Evolutionary conservation across 2,113 vertebrate genomes (phyloP).

Genomic region (Trogon surrucura): DNA sequence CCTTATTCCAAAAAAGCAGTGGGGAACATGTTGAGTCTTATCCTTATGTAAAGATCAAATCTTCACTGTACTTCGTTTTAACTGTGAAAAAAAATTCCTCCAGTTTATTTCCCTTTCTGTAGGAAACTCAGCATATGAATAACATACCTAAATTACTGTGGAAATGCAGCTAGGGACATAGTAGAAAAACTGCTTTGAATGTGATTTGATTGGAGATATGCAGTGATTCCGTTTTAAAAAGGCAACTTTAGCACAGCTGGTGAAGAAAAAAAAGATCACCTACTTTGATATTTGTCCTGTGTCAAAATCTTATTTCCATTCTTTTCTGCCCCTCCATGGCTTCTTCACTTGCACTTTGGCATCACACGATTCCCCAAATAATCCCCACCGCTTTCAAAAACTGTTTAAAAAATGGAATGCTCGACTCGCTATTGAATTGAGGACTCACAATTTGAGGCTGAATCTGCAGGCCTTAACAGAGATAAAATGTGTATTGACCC

Average conservation of each 20-base stretch:
- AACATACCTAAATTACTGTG: background rate
- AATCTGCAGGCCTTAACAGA: conserved; percentile 44
- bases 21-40: background rate
- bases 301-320: background rate
- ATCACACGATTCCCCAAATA: background rate
- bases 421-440: background rate
- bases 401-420: conserved; percentile 11
- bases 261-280: background rate
- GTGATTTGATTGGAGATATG: conserved; percentile 36
- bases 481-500: conserved; percentile 43
- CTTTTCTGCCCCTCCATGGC: background rate
- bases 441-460: conserved; percentile 14
- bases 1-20: background rate
- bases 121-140: conserved; percentile 45
- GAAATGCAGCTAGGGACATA: background rate
- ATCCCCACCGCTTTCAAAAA: background rate
- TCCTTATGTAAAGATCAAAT: background rate
- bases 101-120: conserved; percentile 11
- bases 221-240: conserved; percentile 37
- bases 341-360: background rate
- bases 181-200: conserved; percentile 42
- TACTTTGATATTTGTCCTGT: conserved; percentile 20
- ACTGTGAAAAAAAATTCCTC: background rate
- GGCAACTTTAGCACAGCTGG: conserved; percentile 1
- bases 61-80: background rate